Evolutionary conservation across 2,888 invertebrate genomes (phyloP).

Genomic region (Eupithecia subfuscata): DNA sequence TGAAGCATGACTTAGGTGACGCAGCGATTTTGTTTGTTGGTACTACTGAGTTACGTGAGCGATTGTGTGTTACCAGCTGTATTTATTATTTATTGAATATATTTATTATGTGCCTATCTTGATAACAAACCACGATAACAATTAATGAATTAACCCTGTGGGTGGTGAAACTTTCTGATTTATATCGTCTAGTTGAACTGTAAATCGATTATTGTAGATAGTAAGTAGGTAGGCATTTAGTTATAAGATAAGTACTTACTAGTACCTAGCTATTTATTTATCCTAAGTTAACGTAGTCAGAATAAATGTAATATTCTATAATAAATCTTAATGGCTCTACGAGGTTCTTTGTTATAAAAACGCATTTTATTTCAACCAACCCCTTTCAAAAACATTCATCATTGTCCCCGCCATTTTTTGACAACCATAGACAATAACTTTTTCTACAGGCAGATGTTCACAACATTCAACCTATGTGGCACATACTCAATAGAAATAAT

Average conservation of each 20-base stretch:
- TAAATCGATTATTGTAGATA: background rate
- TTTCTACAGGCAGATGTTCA: constrained; percentile 71
- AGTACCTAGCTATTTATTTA: background rate
- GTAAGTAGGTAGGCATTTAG: background rate
- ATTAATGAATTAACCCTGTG: too few relatives aligned
- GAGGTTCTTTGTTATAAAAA: background rate
- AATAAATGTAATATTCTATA: background rate
- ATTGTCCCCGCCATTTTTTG: constrained; percentile 50
- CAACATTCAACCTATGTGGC: constrained; percentile 56
- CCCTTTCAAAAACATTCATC: constrained; percentile 43
- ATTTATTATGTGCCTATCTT: background rate
- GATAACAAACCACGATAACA: background rate
- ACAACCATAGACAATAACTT: constrained; percentile 58
- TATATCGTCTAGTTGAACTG: background rate
- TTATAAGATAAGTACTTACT: background rate
- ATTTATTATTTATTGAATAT: constrained; percentile 10
- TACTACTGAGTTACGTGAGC: constrained; percentile 26
- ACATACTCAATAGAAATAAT: constrained; percentile 59
- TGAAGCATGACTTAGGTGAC: constrained; percentile 25
- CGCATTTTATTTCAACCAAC: constrained; percentile 11
- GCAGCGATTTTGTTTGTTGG: constrained; percentile 26
- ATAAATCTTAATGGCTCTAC: background rate
- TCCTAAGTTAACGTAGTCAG: background rate
- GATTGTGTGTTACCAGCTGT: background rate
- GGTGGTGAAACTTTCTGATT: background rate